Evolutionary conservation across 2,797 vertebrate species (phyloP).

Genomic region (Hypotaenidia okinawae): DNA sequence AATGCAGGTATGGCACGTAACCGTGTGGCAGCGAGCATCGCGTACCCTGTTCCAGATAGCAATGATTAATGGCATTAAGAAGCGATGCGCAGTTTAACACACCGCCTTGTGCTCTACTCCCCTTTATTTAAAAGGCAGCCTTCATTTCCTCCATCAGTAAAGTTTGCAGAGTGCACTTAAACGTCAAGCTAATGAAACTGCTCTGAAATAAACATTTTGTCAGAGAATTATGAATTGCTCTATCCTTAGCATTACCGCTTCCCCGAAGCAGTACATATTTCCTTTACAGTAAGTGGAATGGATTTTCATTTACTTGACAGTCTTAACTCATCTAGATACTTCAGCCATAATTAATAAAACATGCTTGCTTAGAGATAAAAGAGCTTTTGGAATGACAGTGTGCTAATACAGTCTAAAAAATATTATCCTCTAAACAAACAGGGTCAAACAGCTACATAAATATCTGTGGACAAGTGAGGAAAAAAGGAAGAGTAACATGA

Average conservation of each 20-base stretch:
- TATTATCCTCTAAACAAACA: neutral
- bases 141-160: neutral
- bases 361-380: neutral
- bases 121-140: neutral
- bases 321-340: neutral
- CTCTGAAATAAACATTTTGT: neutral
- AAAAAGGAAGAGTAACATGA: neutral
- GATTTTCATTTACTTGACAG: conserved; percentile 15
- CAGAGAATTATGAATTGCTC: neutral
- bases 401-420: neutral
- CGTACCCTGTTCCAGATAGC: neutral
- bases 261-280: neutral
- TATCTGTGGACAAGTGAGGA: neutral
- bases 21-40: neutral
- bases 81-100: neutral
- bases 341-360: conserved; percentile 13
- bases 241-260: neutral
- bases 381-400: neutral
- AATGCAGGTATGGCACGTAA: neutral
- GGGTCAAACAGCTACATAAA: neutral
- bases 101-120: neutral
- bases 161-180: neutral
- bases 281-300: neutral
- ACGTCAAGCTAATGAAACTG: neutral
- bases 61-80: neutral